These are phyloP conservation scores for Aricia artaxerxes DNA, from an alignment of 2,888 invertebrate species.

Conservation along the genomic window DNA sequence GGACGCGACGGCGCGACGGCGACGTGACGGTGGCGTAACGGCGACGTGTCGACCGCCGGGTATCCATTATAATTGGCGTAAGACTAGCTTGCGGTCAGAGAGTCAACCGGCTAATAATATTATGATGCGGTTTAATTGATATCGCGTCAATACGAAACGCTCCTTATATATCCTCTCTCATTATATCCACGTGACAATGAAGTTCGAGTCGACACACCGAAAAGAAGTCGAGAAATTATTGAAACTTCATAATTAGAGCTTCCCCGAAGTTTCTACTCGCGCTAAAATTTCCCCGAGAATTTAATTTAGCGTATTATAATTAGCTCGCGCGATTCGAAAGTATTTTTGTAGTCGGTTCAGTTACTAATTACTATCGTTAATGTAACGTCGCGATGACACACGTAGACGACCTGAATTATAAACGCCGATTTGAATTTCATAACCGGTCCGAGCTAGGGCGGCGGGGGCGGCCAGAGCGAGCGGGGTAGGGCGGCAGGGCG, in stretches of 20 bases:
- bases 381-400: neutral
- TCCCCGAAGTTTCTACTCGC: neutral
- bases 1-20: neutral
- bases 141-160: neutral
- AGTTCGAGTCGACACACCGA: neutral
- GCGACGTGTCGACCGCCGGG: neutral
- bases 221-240: neutral
- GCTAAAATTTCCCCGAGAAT: neutral
- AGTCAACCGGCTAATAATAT: neutral
- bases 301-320: neutral
- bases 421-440: neutral
- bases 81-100: neutral
- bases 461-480: neutral
- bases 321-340: neutral
- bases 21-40: neutral
- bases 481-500: neutral
- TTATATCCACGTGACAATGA: neutral
- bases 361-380: neutral
- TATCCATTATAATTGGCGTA: too few species aligned
- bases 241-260: slow-evolving; percentile 14
- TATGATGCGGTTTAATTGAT: neutral
- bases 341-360: neutral
- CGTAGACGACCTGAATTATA: neutral
- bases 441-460: neutral
- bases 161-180: neutral